Conservation (phyloP, 2,888 invertebrate species). For the Leucophenga maculata region DNA sequence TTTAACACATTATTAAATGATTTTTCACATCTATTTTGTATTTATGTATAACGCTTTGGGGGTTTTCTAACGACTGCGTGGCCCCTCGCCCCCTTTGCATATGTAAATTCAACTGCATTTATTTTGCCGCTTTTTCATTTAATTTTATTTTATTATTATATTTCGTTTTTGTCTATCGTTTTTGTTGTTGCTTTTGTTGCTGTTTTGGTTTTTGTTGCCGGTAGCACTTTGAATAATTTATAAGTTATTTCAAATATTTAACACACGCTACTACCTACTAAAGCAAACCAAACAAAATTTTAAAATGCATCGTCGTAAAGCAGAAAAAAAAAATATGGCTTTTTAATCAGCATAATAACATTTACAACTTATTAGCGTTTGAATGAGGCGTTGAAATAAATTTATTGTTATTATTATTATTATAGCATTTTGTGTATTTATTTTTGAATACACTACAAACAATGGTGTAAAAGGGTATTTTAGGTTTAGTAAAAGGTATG, state of each 20-base stretch:
- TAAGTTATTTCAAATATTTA: constrained; percentile 18
- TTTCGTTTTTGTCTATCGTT: not conserved
- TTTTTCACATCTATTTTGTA: constrained; percentile 25
- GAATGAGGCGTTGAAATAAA: too few species aligned
- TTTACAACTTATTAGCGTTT: constrained; percentile 16
- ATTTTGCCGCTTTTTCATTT: not conserved
- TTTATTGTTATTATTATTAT: too few species aligned
- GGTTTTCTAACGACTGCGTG: not conserved
- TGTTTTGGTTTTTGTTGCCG: not conserved
- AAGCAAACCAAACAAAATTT: not conserved
- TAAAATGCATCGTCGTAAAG: constrained; percentile 6
- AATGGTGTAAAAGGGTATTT: too few species aligned
- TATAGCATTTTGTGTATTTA: too few species aligned
- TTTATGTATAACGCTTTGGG: constrained; percentile 10
- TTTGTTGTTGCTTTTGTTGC: not conserved
- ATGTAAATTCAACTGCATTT: constrained; percentile 11
- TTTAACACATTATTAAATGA: constrained; percentile 43
- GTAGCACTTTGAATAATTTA: constrained; percentile 27
- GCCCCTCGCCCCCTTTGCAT: too few species aligned
- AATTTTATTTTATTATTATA: not conserved
- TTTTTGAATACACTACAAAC: too few species aligned
- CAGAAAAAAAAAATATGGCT: not conserved
- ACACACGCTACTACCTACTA: too few species aligned
- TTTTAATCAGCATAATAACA: constrained; percentile 14
- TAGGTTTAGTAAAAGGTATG: too few species aligned